Percentiles rank a stretch among this genome's conserved stretches.
Conservation (phyloP, 2,113 vertebrate genomes). For the Pterophyllum scalare region DNA sequence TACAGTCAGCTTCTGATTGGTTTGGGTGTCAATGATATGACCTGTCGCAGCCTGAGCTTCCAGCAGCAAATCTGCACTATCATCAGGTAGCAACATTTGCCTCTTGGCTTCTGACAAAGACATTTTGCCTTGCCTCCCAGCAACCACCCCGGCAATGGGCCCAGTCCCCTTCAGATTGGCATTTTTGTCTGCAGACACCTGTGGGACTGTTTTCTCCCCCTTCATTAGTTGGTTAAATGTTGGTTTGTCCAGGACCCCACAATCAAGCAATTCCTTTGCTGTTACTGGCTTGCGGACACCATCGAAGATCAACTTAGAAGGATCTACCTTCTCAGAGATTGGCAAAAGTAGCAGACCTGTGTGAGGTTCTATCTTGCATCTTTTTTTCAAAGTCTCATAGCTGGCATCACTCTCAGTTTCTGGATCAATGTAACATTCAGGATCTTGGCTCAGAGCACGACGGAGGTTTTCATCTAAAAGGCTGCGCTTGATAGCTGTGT, state of each 20-base stretch:
- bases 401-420: conserved; percentile 82
- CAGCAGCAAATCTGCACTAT: conserved; percentile 59
- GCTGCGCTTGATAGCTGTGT: conserved; percentile 87
- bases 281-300: conserved; percentile 86
- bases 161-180: conserved; percentile 79
- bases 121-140: conserved; percentile 42
- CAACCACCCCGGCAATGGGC: conserved; percentile 76
- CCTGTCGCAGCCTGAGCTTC: conserved; percentile 93
- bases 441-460: conserved; percentile 83
- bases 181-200: conserved; percentile 84
- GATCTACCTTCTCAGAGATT: conserved; percentile 81
- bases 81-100: conserved; percentile 24
- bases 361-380: conserved; percentile 87
- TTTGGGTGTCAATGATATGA: conserved; percentile 86
- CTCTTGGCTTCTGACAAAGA: conserved; percentile 60
- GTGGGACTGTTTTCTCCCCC: conserved; percentile 86
- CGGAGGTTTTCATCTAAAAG: conserved; percentile 88
- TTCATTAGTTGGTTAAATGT: conserved; percentile 85
- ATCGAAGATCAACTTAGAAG: conserved; percentile 86
- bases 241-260: conserved; percentile 84
- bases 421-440: conserved; percentile 89
- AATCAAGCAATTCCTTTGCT: conserved; percentile 84
- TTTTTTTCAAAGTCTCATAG: conserved; percentile 86
- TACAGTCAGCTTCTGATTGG: conserved; percentile 85
- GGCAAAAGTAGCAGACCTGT: conserved; percentile 88